Conservation (phyloP, 2,888 invertebrate species). For the Deilephila elpenor region DNA sequence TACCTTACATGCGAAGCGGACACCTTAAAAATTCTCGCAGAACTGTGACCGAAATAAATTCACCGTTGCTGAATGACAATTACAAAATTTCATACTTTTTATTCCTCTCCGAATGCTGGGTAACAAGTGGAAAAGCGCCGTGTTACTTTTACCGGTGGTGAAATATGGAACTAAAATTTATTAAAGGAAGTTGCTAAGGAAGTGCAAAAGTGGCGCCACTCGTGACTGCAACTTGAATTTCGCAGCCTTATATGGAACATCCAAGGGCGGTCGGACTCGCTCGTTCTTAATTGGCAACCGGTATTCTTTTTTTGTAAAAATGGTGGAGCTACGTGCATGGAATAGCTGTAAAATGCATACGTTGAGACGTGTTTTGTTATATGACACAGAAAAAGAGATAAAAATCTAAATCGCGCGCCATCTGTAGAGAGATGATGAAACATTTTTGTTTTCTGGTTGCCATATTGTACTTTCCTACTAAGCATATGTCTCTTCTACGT, state of each 20-base stretch:
- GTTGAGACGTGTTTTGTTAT: neutral
- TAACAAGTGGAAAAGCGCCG: neutral
- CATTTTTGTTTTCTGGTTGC: neutral
- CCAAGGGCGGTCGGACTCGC: conserved; percentile 51
- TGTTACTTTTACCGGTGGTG: neutral
- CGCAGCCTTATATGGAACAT: conserved; percentile 47
- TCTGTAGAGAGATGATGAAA: neutral
- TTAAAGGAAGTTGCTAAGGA: neutral
- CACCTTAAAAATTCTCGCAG: neutral
- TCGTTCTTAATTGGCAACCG: conserved; percentile 38
- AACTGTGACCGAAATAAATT: conserved; percentile 29
- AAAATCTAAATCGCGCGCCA: neutral
- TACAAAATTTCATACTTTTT: conserved; percentile 24
- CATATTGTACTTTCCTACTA: neutral
- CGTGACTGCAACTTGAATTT: neutral
- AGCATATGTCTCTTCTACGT: neutral
- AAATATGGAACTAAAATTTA: conserved; percentile 5
- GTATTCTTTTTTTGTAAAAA: conserved; percentile 30
- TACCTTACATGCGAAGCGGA: neutral
- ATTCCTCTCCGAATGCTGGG: neutral
- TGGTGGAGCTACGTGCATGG: neutral
- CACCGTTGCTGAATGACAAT: conserved; percentile 19
- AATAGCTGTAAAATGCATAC: neutral
- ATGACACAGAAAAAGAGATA: neutral
- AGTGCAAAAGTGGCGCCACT: neutral